A percentile compares a stretch with the other conserved stretches of the same genome.
Evolutionary conservation across 30 jellyfish, hydroid and myxozoan species (phyloP).

Genomic region (Rhopilema esculentum): DNA sequence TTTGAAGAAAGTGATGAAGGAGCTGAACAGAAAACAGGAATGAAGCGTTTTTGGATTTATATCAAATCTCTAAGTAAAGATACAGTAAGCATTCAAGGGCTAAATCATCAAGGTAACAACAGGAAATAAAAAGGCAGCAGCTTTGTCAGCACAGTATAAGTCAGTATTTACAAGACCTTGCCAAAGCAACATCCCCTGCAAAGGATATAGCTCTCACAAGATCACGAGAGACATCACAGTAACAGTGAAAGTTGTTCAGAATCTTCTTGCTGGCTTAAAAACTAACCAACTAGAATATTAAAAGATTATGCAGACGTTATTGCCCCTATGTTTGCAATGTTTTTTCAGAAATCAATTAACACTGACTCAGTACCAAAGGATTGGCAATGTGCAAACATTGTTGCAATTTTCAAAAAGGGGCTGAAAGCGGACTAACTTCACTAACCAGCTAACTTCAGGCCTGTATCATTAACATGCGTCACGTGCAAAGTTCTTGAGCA

Average conservation of each 20-base stretch:
- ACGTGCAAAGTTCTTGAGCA: conserved; percentile 34
- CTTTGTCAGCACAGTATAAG: conserved; percentile 14
- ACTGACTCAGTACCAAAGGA: conserved; percentile 42
- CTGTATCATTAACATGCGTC: conserved; percentile 25
- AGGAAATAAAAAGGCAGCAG: conserved; percentile 19
- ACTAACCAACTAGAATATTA: conserved; percentile 30
- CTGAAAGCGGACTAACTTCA: conserved; percentile 3
- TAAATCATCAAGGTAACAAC: conserved; percentile 3
- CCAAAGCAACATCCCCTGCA: conserved; percentile 28
- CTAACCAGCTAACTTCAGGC: conserved; percentile 28
- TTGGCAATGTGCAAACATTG: conserved; percentile 31
- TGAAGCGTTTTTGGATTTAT: conserved; percentile 2
- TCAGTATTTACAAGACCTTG: conserved; percentile 1
- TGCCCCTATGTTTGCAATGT: conserved; percentile 15
- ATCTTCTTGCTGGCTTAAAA: conserved; percentile 46
- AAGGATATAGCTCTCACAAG: conserved; percentile 29
- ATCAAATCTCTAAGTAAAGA: conserved; percentile 4
- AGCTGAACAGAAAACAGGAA: conserved; percentile 9
- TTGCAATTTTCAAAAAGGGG: conserved; percentile 43
- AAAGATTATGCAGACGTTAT: conserved; percentile 32
- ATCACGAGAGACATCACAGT: conserved; percentile 38
- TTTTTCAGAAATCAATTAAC: conserved; percentile 24
- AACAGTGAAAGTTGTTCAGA: conserved; percentile 40
- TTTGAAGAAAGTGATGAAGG: conserved; percentile 8
- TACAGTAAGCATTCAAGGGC: background rate